A percentile compares a stretch with the other conserved stretches of the same genome.
Evolutionary conservation across 2,113 vertebrate genomes (phyloP).

Genomic region (Piliocolobus tephrosceles): DNA sequence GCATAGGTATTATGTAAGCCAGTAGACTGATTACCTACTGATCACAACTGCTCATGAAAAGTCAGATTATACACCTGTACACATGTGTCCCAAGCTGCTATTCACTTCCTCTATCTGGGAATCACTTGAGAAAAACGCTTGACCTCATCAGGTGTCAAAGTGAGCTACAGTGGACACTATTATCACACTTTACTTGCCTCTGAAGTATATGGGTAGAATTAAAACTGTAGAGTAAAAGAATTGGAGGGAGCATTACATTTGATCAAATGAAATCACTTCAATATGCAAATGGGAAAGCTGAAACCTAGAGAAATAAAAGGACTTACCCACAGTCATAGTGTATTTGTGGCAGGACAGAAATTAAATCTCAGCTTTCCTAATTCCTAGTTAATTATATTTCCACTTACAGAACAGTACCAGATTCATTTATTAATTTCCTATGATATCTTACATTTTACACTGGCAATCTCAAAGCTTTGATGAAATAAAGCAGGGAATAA

Average conservation of each 20-base stretch:
- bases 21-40: background rate
- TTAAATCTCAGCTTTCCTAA: background rate
- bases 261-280: background rate
- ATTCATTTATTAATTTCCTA: background rate
- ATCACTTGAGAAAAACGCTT: slow-evolving; percentile 45
- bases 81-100: background rate
- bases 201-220: background rate
- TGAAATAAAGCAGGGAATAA: background rate
- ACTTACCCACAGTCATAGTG: background rate
- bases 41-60: background rate
- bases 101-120: background rate
- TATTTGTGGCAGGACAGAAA: background rate
- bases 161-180: background rate
- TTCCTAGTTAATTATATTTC: background rate
- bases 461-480: background rate
- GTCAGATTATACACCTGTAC: background rate
- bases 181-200: background rate
- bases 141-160: background rate
- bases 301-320: background rate
- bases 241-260: background rate
- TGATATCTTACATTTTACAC: background rate
- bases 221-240: background rate
- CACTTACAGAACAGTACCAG: background rate
- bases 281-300: background rate
- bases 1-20: background rate